These are phyloP conservation scores for Cyprinodon tularosa DNA, from an alignment of 2,113 vertebrate genomes.

Conservation along the genomic window DNA sequence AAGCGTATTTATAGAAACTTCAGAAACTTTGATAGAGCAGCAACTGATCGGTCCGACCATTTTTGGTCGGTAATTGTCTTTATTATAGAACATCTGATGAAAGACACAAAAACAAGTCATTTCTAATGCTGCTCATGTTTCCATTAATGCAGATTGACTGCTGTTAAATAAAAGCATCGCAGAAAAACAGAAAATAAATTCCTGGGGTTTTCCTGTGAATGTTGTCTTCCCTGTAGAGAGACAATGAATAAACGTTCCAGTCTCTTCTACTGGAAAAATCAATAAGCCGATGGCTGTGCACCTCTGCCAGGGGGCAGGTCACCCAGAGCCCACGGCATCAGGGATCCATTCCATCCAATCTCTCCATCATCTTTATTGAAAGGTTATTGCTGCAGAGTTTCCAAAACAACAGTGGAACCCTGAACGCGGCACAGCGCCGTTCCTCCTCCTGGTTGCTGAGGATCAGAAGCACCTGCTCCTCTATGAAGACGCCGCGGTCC, in stretches of 20 bases:
- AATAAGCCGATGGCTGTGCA: background rate
- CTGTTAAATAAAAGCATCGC: too few species aligned
- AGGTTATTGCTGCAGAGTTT: background rate
- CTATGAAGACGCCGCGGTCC: too few species aligned
- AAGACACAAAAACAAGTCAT: background rate
- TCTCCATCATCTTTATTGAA: background rate
- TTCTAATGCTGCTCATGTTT: too few species aligned
- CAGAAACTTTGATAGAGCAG: background rate
- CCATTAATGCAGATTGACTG: too few species aligned
- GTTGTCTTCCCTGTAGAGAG: background rate
- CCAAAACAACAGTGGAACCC: background rate
- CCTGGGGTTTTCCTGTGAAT: background rate
- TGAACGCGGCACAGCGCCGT: too few species aligned
- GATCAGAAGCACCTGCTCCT: too few species aligned
- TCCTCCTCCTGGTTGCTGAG: too few species aligned
- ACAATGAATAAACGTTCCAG: background rate
- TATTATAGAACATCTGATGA: background rate
- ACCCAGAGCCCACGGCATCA: background rate
- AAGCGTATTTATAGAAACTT: background rate
- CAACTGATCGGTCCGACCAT: too few species aligned
- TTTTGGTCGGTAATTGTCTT: too few species aligned
- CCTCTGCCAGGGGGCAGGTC: background rate
- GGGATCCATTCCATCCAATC: background rate
- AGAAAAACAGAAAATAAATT: background rate
- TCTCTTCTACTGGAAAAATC: background rate